A percentile compares a stretch with the other conserved stretches of the same genome.
phyloP scores from a whole-genome alignment of 2,113 vertebrate genomes.

The Gnathonemus echidnorhynchus region DNA sequence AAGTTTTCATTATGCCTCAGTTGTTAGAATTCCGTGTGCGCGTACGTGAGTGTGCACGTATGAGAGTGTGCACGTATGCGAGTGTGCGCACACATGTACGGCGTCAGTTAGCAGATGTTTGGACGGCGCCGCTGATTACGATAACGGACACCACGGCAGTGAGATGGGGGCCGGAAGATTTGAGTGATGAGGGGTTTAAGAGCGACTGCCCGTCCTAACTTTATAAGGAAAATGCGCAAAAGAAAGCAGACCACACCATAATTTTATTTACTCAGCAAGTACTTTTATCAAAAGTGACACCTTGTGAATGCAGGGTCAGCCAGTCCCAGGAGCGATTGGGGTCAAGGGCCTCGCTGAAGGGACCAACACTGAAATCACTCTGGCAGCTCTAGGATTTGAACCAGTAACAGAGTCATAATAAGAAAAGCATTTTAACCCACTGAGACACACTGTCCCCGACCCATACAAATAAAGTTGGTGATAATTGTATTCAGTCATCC shows the following conservation, averaged over 20 bases:
- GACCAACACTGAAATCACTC: background rate
- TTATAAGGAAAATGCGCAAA: background rate
- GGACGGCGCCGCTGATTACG: background rate
- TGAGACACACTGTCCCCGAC: background rate
- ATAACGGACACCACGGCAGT: background rate
- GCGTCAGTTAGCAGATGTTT: background rate
- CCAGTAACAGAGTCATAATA: background rate
- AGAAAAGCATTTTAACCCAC: background rate
- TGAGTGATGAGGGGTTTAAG: background rate
- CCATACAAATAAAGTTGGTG: background rate
- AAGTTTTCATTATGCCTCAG: background rate
- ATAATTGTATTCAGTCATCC: background rate
- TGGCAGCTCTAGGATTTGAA: background rate
- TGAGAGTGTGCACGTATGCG: background rate
- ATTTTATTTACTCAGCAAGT: background rate
- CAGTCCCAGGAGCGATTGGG: background rate
- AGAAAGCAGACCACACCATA: background rate
- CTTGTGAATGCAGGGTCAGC: background rate
- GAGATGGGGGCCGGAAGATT: background rate
- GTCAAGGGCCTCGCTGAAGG: background rate
- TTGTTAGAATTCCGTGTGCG: background rate
- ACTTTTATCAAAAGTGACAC: background rate
- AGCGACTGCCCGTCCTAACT: background rate
- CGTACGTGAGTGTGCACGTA: background rate
- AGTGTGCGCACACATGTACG: background rate